phyloP scores from a whole-genome alignment of 1,140 invertebrate species.

The Micrasema minimum region DNA sequence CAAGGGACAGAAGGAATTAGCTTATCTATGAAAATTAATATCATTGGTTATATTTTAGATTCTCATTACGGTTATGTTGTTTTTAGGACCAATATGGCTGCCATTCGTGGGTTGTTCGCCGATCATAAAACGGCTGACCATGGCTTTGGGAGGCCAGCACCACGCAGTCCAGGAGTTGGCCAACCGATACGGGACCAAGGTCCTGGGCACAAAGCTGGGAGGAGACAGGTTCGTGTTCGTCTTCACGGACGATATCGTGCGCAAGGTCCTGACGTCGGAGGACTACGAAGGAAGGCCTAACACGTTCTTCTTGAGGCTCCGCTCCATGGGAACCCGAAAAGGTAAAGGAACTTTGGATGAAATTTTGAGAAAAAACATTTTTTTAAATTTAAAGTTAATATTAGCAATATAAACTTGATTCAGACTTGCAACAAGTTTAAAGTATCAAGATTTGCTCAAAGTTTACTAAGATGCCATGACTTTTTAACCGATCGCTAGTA shows the following conservation, averaged over 20 bases:
- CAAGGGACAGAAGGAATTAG: no score
- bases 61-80: no score
- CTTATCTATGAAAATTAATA: no score
- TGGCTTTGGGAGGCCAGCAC: conserved; percentile 71
- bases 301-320: conserved; percentile 75
- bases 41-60: no score
- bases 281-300: conserved; percentile 79
- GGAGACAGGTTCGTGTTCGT: conserved; percentile 71
- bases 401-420: no score
- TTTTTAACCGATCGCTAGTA: no score
- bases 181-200: conserved; percentile 69
- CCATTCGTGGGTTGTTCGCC: conserved; percentile 74
- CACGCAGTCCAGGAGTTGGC: conserved; percentile 70
- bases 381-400: no score
- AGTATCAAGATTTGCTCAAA: no score
- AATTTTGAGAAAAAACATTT: no score
- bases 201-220: conserved; percentile 76
- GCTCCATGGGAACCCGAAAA: conserved; percentile 75
- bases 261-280: conserved; percentile 71
- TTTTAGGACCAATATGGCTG: conserved; percentile 74
- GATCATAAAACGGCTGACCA: conserved; percentile 67
- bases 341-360: conserved; percentile 52
- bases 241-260: conserved; percentile 67
- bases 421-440: no score
- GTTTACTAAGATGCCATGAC: no score